Conservation (phyloP, 1,140 invertebrate genomes). For the Orchesella cincta region DNA sequence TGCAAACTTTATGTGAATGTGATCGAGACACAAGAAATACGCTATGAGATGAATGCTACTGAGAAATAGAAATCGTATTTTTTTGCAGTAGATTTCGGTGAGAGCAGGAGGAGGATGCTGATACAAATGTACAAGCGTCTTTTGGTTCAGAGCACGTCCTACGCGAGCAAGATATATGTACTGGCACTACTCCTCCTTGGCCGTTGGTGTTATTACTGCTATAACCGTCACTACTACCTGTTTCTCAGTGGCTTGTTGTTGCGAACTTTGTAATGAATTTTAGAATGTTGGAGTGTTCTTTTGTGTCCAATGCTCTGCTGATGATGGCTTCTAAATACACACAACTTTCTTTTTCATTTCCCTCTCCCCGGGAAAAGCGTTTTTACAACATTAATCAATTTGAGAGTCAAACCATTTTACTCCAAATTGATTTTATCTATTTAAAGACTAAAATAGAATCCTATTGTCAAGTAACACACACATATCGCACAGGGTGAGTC, state of each 20-base stretch:
- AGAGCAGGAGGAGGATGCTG: neutral
- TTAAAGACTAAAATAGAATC: neutral
- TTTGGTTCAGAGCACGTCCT: neutral
- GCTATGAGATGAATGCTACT: too few species aligned
- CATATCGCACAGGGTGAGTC: neutral
- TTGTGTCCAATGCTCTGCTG: neutral
- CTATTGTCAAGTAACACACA: neutral
- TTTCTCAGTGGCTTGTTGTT: neutral
- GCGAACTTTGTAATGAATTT: conserved; percentile 7
- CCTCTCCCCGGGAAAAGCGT: neutral
- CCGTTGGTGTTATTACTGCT: too few species aligned
- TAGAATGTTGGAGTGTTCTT: neutral
- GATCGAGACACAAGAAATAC: too few species aligned
- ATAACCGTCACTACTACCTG: neutral
- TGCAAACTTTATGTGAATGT: too few species aligned
- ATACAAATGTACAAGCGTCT: neutral
- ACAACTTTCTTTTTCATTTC: neutral
- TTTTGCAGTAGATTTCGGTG: neutral
- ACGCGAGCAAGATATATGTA: neutral
- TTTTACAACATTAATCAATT: conserved; percentile 15
- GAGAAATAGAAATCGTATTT: neutral
- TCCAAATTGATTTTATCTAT: conserved; percentile 13
- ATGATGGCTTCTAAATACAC: neutral
- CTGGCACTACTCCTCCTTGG: too few species aligned
- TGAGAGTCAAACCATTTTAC: neutral